These are phyloP conservation scores for Alexandromys fortis DNA, from an alignment of 2,113 vertebrate species.

Conservation along the genomic window DNA sequence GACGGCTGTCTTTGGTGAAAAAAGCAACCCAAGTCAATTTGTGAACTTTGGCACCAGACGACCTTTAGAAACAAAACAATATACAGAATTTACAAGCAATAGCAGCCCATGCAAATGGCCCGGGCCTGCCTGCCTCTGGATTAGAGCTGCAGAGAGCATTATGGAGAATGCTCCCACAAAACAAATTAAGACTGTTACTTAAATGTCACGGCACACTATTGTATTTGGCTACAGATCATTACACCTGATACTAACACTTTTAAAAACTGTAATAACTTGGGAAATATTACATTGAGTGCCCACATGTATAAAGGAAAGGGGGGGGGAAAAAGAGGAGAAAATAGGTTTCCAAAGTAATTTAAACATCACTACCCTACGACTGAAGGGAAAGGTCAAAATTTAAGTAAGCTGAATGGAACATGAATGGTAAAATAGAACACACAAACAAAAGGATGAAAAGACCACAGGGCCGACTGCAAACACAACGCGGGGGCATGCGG, in stretches of 20 bases:
- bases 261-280: constrained; percentile 97
- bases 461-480: constrained; percentile 80
- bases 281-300: constrained; percentile 93
- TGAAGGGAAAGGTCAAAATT: constrained; percentile 88
- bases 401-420: constrained; percentile 90
- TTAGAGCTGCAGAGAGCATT: constrained; percentile 86
- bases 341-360: constrained; percentile 88
- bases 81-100: constrained; percentile 90
- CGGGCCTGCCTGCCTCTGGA: constrained; percentile 84
- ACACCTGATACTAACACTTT: constrained; percentile 97
- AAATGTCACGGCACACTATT: constrained; percentile 99
- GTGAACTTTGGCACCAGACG: constrained; percentile 96
- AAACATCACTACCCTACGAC: constrained; percentile 86
- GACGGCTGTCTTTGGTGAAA: constrained; percentile 86
- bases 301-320: constrained; percentile 86
- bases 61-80: constrained; percentile 96
- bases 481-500: constrained; percentile 81
- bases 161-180: constrained; percentile 88
- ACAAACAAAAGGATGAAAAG: constrained; percentile 82
- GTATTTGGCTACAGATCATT: constrained; percentile 99
- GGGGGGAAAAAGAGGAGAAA: constrained; percentile 76
- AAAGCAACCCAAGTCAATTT: constrained; percentile 94
- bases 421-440: constrained; percentile 85
- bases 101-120: constrained; percentile 91
- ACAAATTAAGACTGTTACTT: constrained; percentile 99